A percentile compares a stretch with the other conserved stretches of the same genome.
Evolutionary conservation across 2,888 invertebrate genomes (phyloP).

Genomic region (Eristalis pertinax): DNA sequence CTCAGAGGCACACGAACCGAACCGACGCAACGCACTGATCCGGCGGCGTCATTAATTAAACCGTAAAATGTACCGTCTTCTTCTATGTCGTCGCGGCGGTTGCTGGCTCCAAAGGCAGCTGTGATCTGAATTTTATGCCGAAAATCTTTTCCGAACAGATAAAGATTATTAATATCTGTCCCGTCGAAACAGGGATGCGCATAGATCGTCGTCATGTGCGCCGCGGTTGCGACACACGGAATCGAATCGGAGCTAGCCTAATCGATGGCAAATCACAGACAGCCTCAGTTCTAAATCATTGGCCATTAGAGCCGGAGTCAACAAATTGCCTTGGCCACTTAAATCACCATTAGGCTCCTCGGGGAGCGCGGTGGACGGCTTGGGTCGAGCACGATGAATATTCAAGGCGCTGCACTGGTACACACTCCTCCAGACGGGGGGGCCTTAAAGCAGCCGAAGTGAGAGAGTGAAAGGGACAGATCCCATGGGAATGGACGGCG

Average conservation of each 20-base stretch:
- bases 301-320: slow-evolving; percentile 34
- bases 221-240: not conserved
- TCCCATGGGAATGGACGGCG: slow-evolving; percentile 23
- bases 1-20: slow-evolving; percentile 21
- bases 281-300: slow-evolving; percentile 32
- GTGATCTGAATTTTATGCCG: slow-evolving; percentile 36
- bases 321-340: slow-evolving; percentile 44
- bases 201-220: slow-evolving; percentile 6
- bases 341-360: slow-evolving; percentile 40
- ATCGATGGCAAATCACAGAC: slow-evolving; percentile 42
- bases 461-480: too few species aligned
- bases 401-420: slow-evolving; percentile 11
- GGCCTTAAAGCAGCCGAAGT: not conserved
- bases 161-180: slow-evolving; percentile 33
- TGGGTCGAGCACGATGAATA: slow-evolving; percentile 36
- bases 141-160: slow-evolving; percentile 10
- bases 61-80: slow-evolving; percentile 13
- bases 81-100: too few species aligned
- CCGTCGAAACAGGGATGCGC: slow-evolving; percentile 26
- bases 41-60: slow-evolving; percentile 12
- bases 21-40: not conserved
- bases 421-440: not conserved
- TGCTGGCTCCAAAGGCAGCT: not conserved
- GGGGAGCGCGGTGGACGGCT: not conserved
- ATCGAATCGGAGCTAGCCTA: slow-evolving; percentile 32